phyloP scores from a whole-genome alignment of 2,797 vertebrate species.

The Dromococcyx pavoninus region DNA sequence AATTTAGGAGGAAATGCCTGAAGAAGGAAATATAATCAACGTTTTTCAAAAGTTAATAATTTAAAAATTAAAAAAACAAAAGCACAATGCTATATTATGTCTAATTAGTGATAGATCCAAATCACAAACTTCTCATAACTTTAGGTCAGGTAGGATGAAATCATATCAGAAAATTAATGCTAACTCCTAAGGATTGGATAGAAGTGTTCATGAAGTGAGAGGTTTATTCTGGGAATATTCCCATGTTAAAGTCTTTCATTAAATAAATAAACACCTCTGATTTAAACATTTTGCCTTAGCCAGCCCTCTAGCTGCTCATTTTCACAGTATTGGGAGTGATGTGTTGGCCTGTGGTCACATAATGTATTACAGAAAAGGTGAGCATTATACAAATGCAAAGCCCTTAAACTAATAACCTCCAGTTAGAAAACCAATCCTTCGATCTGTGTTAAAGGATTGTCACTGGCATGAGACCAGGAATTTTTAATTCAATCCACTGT shows the following conservation, averaged over 20 bases:
- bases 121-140: not conserved
- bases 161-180: not conserved
- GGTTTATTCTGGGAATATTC: not conserved
- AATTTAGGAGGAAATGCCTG: not conserved
- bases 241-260: not conserved
- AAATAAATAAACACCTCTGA: not conserved
- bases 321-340: not conserved
- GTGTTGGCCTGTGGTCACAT: not conserved
- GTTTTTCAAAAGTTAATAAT: not conserved
- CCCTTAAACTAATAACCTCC: not conserved
- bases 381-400: not conserved
- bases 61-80: not conserved
- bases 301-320: not conserved
- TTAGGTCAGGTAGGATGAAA: not conserved
- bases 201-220: not conserved
- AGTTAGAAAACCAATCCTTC: not conserved
- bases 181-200: not conserved
- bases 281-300: not conserved
- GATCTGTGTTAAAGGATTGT: not conserved
- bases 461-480: not conserved
- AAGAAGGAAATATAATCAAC: not conserved
- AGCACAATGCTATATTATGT: fast-evolving
- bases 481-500: not conserved
- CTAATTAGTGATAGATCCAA: not conserved
- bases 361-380: not conserved